A percentile compares a stretch with the other conserved stretches of the same genome.
These are phyloP conservation scores for Drosophila simulans DNA, from an alignment of 1,140 invertebrate genomes.

Conservation along the genomic window DNA sequence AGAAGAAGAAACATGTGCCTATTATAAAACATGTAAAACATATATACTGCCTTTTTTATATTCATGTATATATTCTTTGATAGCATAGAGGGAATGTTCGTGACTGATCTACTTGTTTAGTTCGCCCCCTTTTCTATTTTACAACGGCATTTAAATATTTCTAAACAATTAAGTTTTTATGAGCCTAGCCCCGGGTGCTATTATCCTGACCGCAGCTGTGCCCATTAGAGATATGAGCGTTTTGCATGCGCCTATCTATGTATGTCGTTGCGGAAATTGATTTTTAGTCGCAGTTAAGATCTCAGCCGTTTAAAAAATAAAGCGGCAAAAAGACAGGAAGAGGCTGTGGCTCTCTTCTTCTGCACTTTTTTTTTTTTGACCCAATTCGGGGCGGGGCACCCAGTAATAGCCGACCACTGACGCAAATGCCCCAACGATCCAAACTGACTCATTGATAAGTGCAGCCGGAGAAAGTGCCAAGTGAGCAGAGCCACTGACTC, in stretches of 20 bases:
- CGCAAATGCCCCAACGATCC: conserved; percentile 40
- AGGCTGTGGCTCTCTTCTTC: conserved; percentile 28
- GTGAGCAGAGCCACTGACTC: conserved; percentile 30
- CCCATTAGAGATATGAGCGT: conserved; percentile 19
- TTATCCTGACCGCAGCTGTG: conserved; percentile 18
- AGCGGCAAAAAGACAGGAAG: conserved; percentile 42
- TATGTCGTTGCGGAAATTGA: conserved; percentile 62
- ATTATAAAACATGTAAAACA: no score
- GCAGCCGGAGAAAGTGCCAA: conserved; percentile 53
- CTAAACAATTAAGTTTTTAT: neutral
- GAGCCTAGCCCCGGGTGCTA: neutral
- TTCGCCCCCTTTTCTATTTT: neutral
- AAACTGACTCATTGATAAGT: conserved; percentile 49
- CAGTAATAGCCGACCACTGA: conserved; percentile 51
- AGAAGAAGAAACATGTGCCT: no score
- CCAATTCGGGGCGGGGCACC: conserved; percentile 44
- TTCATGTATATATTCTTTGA: no score
- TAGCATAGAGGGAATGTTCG: no score
- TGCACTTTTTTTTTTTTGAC: conserved; percentile 14
- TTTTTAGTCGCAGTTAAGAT: conserved; percentile 43
- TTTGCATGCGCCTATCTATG: conserved; percentile 34
- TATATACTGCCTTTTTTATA: no score
- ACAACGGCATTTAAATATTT: neutral
- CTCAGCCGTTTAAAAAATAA: conserved; percentile 13
- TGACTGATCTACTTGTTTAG: no score